Evolutionary conservation across 2,797 vertebrate species (phyloP).

Genomic region (Esox lucius): DNA sequence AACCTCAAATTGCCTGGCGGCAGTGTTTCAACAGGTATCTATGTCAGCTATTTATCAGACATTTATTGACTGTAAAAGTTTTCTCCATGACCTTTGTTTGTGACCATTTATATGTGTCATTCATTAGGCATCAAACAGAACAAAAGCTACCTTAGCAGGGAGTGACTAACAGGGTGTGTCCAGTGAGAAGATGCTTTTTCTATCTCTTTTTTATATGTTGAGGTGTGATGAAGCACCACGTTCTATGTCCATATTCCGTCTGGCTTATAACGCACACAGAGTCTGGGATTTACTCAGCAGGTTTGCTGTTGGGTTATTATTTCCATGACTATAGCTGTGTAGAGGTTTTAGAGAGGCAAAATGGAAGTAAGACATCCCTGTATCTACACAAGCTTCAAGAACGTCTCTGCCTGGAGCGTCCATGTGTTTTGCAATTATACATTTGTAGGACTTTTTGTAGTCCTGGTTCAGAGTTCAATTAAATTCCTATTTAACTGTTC

Average conservation of each 20-base stretch:
- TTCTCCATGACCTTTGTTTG: constrained; percentile 8
- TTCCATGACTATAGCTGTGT: not conserved
- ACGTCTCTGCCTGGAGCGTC: too few relatives aligned
- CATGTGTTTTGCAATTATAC: too few relatives aligned
- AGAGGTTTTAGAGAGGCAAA: too few relatives aligned
- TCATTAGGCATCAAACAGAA: not conserved
- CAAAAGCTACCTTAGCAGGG: not conserved
- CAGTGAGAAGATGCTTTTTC: not conserved
- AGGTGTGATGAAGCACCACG: not conserved
- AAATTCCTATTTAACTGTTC: too few relatives aligned
- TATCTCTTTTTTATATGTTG: not conserved
- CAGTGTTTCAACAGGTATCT: not conserved
- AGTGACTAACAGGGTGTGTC: not conserved
- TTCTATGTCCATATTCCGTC: not conserved
- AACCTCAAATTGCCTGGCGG: not conserved
- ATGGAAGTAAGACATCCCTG: too few relatives aligned
- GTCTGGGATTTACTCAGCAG: not conserved
- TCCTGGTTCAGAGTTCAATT: too few relatives aligned
- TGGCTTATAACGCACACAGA: not conserved
- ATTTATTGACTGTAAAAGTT: not conserved
- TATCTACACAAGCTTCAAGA: not conserved
- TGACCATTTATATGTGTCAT: not conserved
- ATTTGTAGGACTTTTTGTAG: too few relatives aligned
- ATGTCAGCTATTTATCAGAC: not conserved
- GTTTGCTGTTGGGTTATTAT: not conserved